Evolutionary conservation across 2,797 vertebrate species (phyloP).

Genomic region (Coregonus sp.): DNA sequence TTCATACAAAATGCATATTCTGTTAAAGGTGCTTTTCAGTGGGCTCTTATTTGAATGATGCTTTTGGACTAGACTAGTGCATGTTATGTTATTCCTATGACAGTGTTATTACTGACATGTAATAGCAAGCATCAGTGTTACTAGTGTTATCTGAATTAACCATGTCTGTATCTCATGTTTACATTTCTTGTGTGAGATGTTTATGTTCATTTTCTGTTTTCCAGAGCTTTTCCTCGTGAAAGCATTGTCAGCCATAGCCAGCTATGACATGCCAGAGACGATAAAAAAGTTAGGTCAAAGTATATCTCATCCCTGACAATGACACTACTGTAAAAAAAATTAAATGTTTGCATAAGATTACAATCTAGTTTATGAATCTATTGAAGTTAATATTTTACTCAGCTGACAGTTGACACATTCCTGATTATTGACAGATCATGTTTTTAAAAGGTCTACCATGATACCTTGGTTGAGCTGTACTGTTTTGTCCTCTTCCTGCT

Average conservation of each 20-base stretch:
- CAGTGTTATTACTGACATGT: not conserved
- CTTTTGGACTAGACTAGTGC: not conserved
- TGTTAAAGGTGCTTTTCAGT: not conserved
- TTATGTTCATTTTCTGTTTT: not conserved
- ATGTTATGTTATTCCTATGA: not conserved
- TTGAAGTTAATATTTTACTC: not conserved
- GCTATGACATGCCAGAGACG: constrained; percentile 67
- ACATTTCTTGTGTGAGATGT: not conserved
- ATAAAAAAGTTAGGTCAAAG: constrained; percentile 70
- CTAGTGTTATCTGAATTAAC: not conserved
- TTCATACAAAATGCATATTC: not conserved
- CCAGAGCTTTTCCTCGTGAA: constrained; percentile 75
- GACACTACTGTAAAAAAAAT: not conserved
- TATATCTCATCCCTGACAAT: not conserved
- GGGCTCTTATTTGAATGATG: not conserved
- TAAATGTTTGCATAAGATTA: not conserved
- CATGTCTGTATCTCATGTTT: not conserved
- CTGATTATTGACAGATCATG: not conserved
- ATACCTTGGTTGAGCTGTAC: not conserved
- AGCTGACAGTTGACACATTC: not conserved
- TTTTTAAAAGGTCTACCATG: not conserved
- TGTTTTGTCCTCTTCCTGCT: not conserved
- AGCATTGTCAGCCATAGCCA: constrained; percentile 70
- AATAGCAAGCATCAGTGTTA: not conserved
- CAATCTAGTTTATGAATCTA: not conserved